Base-by-base conservation (phyloP, 2,113 vertebrate genomes). In the Lamprotornis superbus region DNA sequence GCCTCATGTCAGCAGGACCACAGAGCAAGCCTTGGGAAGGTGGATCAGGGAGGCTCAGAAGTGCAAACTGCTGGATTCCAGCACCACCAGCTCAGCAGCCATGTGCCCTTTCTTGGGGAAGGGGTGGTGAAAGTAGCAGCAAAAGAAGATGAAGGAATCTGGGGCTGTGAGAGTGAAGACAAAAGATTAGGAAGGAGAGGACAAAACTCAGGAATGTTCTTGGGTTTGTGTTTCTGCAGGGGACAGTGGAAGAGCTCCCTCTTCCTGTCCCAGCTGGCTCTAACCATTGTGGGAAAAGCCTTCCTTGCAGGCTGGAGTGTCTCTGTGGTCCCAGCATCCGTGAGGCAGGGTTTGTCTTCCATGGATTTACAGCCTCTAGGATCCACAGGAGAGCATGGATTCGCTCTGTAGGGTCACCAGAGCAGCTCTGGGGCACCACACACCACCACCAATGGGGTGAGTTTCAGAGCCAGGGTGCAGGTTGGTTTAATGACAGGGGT, bases 221-320 rank as follows among this genome's bases (percentile, higher is more conserved):
- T 80, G 22, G 88, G 75, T 73, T 89, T 78, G 90, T 28, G 30
- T 92, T 84, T 74, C 69, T 76, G 40, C 80, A 39, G 88, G 92
- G 82, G 49, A 94, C 73, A 89, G 89, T 39, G 73, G 90, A 92
- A 94, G 90, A 95, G 86, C 88, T 96, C 90, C 90, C 92, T 93
- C 92, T 90, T 92, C 60, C 89, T 93, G 83, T 82, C 63, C 39
- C 83, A 84, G 61, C 59, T 11, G 12, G 83, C 65, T 83, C 17
- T 60, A 74, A 50, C 73, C 53, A 14, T n/a, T 74, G 44, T 27
- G 24, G 42, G 7, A 52, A 53, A 46, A 57, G 27, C 74, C 23
- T 83, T 37, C 55, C 42, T n/a, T 61, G 39, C 67, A 52, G 68
- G 53, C 37, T 80, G 63, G 78, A 65, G 46, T 16, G 22, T 46